phyloP scores from a whole-genome alignment of 2,797 vertebrate species.

The Peromyscus nudipes region DNA sequence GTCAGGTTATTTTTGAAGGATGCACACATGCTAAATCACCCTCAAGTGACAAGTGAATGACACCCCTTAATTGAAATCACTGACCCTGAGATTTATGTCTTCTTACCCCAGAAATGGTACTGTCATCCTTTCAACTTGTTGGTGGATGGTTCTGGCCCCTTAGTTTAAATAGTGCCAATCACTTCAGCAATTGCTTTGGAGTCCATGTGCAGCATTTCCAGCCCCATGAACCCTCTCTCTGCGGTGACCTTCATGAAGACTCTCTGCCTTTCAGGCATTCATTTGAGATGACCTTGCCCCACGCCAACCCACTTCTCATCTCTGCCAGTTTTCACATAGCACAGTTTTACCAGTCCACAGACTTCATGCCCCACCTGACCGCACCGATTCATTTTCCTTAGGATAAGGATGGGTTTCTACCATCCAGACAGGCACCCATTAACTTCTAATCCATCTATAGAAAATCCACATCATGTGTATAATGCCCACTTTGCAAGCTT shows the following conservation, averaged over 20 bases:
- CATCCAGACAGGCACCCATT: slow-evolving; percentile 64
- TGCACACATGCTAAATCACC: neutral
- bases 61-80: slow-evolving; percentile 59
- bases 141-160: slow-evolving; percentile 48
- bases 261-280: neutral
- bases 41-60: slow-evolving; percentile 60
- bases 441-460: slow-evolving; percentile 63
- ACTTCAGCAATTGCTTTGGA: slow-evolving; percentile 69
- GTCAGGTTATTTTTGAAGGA: slow-evolving; percentile 38
- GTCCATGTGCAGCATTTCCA: slow-evolving; percentile 67
- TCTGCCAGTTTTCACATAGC: slow-evolving; percentile 73
- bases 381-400: slow-evolving; percentile 65
- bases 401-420: slow-evolving; percentile 69
- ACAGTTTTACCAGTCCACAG: slow-evolving; percentile 39
- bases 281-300: slow-evolving; percentile 68
- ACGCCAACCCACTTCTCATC: slow-evolving; percentile 54
- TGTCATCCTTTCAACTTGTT: slow-evolving; percentile 27
- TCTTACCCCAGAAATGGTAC: slow-evolving; percentile 53
- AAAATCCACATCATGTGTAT: neutral
- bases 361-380: slow-evolving; percentile 56
- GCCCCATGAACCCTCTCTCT: slow-evolving; percentile 54
- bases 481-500: neutral
- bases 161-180: slow-evolving; percentile 66
- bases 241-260: slow-evolving; percentile 53
- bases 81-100: slow-evolving; percentile 54